Evolutionary conservation across 2,888 invertebrate genomes (phyloP).

Genomic region (Pandemis heparana): DNA sequence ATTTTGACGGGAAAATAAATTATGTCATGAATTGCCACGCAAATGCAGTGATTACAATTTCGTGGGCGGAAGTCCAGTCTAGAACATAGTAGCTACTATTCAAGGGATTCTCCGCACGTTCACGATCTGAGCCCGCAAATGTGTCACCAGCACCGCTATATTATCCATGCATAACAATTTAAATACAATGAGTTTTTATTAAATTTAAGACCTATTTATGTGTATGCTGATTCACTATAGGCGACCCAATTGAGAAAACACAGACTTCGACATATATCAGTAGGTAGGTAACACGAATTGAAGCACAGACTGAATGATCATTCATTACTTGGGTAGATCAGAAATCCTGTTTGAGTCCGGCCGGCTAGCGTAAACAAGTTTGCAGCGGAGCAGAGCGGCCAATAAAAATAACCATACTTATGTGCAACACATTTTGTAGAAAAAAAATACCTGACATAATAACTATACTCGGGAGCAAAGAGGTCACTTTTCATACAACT

Average conservation of each 20-base stretch:
- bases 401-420: too few relatives aligned
- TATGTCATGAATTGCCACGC: background rate
- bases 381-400: too few relatives aligned
- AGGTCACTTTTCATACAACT: too few relatives aligned
- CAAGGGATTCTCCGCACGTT: slow-evolving; percentile 25
- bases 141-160: slow-evolving; percentile 25
- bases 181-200: slow-evolving; percentile 41
- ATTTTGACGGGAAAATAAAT: background rate
- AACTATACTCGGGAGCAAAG: too few relatives aligned
- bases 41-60: background rate
- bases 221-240: slow-evolving; percentile 24
- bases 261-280: background rate
- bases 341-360: background rate
- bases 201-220: slow-evolving; percentile 33
- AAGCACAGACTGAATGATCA: slow-evolving; percentile 4
- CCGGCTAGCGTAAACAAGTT: too few relatives aligned
- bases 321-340: background rate
- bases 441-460: too few relatives aligned
- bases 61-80: slow-evolving; percentile 4
- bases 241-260: slow-evolving; percentile 29
- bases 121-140: slow-evolving; percentile 16
- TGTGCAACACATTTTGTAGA: too few relatives aligned
- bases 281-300: background rate
- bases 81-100: background rate
- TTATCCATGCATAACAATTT: slow-evolving; percentile 38